Conservation (phyloP, 2,888 invertebrate genomes). For the Lottia gigantea region DNA sequence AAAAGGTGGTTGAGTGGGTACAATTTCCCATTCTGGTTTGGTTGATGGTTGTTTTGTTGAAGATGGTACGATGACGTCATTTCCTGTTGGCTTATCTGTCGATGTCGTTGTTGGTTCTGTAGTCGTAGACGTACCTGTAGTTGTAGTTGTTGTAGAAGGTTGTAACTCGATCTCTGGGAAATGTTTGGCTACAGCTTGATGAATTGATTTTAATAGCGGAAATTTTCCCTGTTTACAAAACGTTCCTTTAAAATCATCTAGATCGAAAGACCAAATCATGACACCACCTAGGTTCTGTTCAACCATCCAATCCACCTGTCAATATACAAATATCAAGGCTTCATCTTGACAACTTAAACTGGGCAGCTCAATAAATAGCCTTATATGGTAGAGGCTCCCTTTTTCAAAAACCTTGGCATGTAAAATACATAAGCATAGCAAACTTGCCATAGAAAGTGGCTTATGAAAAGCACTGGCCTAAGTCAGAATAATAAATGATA, state of each 20-base stretch:
- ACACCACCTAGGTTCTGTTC: conserved; percentile 74
- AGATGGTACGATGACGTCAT: conserved; percentile 4
- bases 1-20: not conserved
- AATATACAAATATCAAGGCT: conserved; percentile 30
- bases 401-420: too few relatives aligned
- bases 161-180: conserved; percentile 15
- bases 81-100: conserved; percentile 13
- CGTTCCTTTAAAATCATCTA: conserved; percentile 56
- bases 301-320: conserved; percentile 79
- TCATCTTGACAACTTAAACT: too few relatives aligned
- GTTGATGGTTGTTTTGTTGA: not conserved
- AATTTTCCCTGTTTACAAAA: conserved; percentile 50
- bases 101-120: conserved; percentile 1
- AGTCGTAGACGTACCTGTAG: conserved; percentile 9
- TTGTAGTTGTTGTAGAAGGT: not conserved
- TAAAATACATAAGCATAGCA: too few relatives aligned
- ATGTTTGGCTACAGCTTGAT: conserved; percentile 28
- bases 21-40: not conserved
- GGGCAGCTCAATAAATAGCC: too few relatives aligned
- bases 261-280: conserved; percentile 60
- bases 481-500: too few relatives aligned
- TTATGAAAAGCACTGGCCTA: too few relatives aligned
- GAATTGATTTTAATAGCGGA: conserved; percentile 48
- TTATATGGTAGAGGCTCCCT: too few relatives aligned
- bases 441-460: too few relatives aligned